Percentiles rank a stretch among this genome's conserved stretches.
Conservation (phyloP, 2,113 vertebrate genomes). For the Campylomormyrus numenius region DNA sequence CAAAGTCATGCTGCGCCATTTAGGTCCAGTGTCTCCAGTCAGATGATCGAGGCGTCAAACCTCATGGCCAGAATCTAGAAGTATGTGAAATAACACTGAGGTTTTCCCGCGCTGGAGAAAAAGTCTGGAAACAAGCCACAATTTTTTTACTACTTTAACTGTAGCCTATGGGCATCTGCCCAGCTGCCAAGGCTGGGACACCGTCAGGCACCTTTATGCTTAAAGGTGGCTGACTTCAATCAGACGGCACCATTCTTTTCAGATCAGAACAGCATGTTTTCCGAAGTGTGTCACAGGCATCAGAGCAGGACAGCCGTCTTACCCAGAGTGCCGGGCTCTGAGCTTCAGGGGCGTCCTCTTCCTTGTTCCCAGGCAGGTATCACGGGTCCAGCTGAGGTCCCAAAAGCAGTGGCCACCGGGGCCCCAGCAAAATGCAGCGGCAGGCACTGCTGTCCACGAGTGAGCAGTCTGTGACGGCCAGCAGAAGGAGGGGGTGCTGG, state of each 20-base stretch:
- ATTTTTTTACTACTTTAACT: not conserved
- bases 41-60: slow-evolving; percentile 99
- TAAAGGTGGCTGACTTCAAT: not conserved
- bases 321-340: slow-evolving; percentile 87
- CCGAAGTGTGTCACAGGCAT: not conserved
- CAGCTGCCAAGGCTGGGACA: not conserved
- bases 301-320: slow-evolving; percentile 31
- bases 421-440: not conserved
- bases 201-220: not conserved
- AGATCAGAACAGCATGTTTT: not conserved
- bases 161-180: not conserved
- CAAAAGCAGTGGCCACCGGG: not conserved
- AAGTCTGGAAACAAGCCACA: not conserved
- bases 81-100: slow-evolving; percentile 5
- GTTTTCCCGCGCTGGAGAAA: not conserved
- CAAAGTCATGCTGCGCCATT: slow-evolving; percentile 99
- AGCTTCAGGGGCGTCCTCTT: slow-evolving; percentile 64
- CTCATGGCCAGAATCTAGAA: slow-evolving; percentile 96
- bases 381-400: not conserved
- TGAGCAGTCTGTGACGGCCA: not conserved
- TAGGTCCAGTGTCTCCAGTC: slow-evolving; percentile 99
- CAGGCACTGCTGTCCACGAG: not conserved
- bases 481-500: not conserved
- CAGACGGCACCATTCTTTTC: not conserved
- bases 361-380: not conserved